Percentiles rank a stretch among this genome's conserved stretches.
Conservation (phyloP, 2,113 vertebrate genomes). For the Cyprinodon brontotheroides region DNA sequence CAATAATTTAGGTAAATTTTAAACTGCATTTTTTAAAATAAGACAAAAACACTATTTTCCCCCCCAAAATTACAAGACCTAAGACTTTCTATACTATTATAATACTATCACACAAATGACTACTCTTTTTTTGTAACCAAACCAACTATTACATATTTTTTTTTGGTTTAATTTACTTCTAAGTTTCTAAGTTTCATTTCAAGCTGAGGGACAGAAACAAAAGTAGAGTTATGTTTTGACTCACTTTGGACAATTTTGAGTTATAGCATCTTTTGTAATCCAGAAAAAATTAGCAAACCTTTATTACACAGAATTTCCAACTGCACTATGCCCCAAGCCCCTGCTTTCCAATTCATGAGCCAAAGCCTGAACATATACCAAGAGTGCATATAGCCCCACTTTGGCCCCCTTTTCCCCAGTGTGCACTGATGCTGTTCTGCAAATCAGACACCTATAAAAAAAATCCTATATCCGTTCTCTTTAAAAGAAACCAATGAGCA, state of each 20-base stretch:
- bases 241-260: neutral
- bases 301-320: neutral
- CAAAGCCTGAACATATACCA: neutral
- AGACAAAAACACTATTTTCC: neutral
- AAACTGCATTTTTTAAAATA: neutral
- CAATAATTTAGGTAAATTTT: neutral
- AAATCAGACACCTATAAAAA: slow-evolving; percentile 28
- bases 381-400: neutral
- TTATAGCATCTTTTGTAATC: slow-evolving; percentile 12
- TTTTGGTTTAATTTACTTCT: neutral
- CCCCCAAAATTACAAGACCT: neutral
- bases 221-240: neutral
- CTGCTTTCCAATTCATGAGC: neutral
- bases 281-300: neutral
- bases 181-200: neutral
- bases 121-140: neutral
- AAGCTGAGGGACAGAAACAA: neutral
- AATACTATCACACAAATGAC: no score
- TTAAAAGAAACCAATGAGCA: slow-evolving; percentile 44
- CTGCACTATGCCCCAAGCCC: neutral
- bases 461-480: neutral
- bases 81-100: neutral
- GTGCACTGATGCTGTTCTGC: slow-evolving; percentile 4
- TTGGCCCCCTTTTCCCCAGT: neutral
- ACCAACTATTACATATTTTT: neutral